Evolutionary conservation across 2,113 vertebrate genomes (phyloP), one percentile per base, ranked within the genome.

Genomic region (Meriones unguiculatus): DNA sequence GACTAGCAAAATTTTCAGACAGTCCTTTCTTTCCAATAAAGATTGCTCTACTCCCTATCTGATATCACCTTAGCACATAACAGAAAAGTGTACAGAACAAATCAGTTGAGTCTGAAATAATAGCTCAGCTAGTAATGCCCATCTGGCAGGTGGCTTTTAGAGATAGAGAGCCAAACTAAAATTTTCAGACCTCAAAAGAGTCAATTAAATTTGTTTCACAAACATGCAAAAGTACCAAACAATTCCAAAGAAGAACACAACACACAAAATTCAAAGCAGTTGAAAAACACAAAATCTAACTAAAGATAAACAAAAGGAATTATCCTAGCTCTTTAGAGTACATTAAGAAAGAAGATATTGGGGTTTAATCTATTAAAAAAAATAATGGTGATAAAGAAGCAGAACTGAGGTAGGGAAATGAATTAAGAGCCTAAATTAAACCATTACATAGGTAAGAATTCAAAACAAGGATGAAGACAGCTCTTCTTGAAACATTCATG

Each of bases 331-430:
- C 41, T 95, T 92, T 72, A 20, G 1, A 8, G 15, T 76, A 28
- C 2, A 59, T 72, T 13, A 92, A 30, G 95, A 87, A 64, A 57
- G 13, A 91, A 50, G 32, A 50, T 10, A 32, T 65, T 77, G 69
- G 11, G 6, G 65, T 6, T 89, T 84, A 95, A 90, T 77, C 80
- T 2, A 75, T 46, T 46, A 46, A 10, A 52, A 89, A 77, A 89
- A 7, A 54, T 24, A 87, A 93, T 77, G 25, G 57, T 20, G 32
- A 78, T 70, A 84, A 93, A 95, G 52, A 41, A 95, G 73, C 1
- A 87, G 62, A 89, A 64, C 52, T 75, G 46, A 89, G 7, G 14
- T 24, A 91, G 81, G 32, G 10, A 93, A 87, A 92, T 92, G 46
- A 95, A 24, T 1, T n/a, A 7, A 93, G 12, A 52, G 15, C 20